Base-by-base conservation (phyloP, 2,113 vertebrate genomes). In the Synodontis membranacea region DNA sequence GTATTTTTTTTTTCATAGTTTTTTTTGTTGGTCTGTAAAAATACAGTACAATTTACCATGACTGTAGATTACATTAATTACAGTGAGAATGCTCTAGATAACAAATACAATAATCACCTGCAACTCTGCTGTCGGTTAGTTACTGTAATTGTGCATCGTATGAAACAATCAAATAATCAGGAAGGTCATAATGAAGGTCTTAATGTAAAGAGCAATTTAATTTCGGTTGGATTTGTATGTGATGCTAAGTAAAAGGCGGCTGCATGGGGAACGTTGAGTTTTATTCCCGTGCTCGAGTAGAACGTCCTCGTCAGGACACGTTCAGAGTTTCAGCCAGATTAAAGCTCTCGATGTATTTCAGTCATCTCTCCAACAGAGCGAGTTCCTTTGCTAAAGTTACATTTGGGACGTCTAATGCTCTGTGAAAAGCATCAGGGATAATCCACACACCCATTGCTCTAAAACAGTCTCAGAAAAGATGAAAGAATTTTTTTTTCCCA, bases 361-460 rank as follows among this genome's bases (percentile, higher is more conserved):
- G 83, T 7, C 42, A 28, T 44, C 42, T 74, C 70, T 42, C 9
- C 3, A 5, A 11, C 70, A 28, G 70, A 25, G 11, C 23, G 31
- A 74, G 86, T 85, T 85, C 84, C 89, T 82, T 74, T 37, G 42
- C 58, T 68, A 87, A 52, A 82, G 68, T 82, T 74, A 48, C 68
- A 72, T 86, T 88, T 83, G 52, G 89, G 81, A 82, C 58, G 86
- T 72, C 76, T 76, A 54, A 79, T 80, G 72, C 83, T 89, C 82
- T 90, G 88, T 90, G 72, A 84, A 90, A 91, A 80, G 44, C 82
- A 89, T 92, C 91, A 58, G 86, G 88, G 88, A 91, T 92, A 92
- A 91, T 91, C 91, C 76, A 82, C 89, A 80, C 86, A 88, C 90
- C 87, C 89, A 90, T 12, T 91, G 91, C 91, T 89, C 88, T 86